These are phyloP conservation scores for Channa maculata DNA, from an alignment of 2,113 vertebrate genomes.

Conservation along the genomic window DNA sequence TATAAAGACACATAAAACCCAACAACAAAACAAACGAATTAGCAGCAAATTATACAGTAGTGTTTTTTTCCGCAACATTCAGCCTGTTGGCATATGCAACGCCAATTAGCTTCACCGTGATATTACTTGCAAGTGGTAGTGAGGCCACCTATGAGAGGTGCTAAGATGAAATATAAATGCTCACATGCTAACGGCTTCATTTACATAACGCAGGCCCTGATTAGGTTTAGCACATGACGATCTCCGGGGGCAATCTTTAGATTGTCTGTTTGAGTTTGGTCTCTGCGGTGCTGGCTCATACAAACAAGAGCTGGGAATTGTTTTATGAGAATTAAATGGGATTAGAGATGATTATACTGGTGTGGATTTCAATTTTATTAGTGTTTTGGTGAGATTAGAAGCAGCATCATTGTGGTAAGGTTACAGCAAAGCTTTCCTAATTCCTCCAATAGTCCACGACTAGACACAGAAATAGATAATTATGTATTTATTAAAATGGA, in stretches of 20 bases:
- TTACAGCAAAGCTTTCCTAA: background rate
- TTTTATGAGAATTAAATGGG: conserved; percentile 37
- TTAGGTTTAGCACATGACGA: conserved; percentile 14
- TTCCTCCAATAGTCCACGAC: background rate
- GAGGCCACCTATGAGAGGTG: conserved; percentile 1
- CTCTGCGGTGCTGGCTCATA: conserved; percentile 9
- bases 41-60: conserved; percentile 1
- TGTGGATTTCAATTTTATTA: conserved; percentile 41
- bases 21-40: conserved; percentile 28
- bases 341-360: conserved; percentile 41
- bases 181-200: conserved; percentile 33
- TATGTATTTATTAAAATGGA: background rate
- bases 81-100: conserved; percentile 41
- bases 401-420: conserved; percentile 11
- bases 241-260: conserved; percentile 27
- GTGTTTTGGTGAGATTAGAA: conserved; percentile 35
- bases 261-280: conserved; percentile 25
- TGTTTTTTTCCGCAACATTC: background rate
- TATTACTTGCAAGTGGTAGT: conserved; percentile 36
- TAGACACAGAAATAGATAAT: conserved; percentile 15
- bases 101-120: conserved; percentile 45
- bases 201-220: conserved; percentile 52
- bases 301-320: conserved; percentile 27
- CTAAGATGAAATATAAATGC: conserved; percentile 41
- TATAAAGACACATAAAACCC: background rate